Conservation (phyloP, 2,888 invertebrate species). For the Bombylius major region DNA sequence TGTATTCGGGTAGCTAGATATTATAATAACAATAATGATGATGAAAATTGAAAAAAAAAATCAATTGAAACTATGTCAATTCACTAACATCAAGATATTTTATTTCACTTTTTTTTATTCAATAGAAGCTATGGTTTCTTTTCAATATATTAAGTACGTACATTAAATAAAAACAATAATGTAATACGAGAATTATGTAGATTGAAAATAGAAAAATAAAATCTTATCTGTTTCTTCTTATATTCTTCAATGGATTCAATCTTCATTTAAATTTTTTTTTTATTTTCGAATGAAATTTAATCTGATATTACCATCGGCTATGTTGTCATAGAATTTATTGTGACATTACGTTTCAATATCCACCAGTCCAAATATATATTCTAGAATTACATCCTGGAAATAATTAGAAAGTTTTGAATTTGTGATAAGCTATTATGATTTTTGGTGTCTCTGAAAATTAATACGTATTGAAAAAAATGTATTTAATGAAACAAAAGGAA, state of each 20-base stretch:
- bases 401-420: slow-evolving; percentile 49
- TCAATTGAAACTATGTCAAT: too few species aligned
- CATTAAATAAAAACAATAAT: too few species aligned
- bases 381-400: slow-evolving; percentile 61
- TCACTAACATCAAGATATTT: neutral
- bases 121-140: neutral
- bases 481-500: too few species aligned
- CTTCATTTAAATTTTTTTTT: slow-evolving; percentile 47
- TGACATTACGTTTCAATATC: slow-evolving; percentile 45
- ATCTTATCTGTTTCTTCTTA: slow-evolving; percentile 59
- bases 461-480: too few species aligned
- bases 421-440: slow-evolving; percentile 55
- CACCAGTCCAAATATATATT: slow-evolving; percentile 45
- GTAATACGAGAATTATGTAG: too few species aligned
- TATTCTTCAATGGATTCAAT: slow-evolving; percentile 47
- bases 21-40: too few species aligned
- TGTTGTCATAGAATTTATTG: slow-evolving; percentile 10
- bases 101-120: too few species aligned
- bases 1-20: too few species aligned
- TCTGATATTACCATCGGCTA: slow-evolving; percentile 25
- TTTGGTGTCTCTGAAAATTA: slow-evolving; percentile 49
- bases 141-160: too few species aligned
- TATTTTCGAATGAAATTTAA: slow-evolving; percentile 42
- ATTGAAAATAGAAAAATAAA: too few species aligned
- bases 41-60: too few species aligned